A percentile compares a stretch with the other conserved stretches of the same genome.
These are phyloP conservation scores for Sitta europaea DNA, from an alignment of 2,113 vertebrate genomes.

Conservation along the genomic window DNA sequence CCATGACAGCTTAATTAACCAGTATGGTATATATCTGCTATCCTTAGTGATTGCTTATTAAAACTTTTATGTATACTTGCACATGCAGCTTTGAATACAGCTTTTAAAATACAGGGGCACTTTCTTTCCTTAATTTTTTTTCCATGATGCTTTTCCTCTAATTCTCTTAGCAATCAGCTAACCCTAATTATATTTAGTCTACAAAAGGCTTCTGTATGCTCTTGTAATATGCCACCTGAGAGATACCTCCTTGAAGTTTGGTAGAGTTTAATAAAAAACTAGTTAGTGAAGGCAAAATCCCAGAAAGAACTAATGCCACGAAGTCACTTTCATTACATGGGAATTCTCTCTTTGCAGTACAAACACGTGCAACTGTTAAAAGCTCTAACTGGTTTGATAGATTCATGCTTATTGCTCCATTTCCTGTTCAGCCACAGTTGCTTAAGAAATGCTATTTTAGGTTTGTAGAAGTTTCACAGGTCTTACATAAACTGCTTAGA, in stretches of 20 bases:
- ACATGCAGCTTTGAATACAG: slow-evolving; percentile 17
- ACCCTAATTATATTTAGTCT: slow-evolving; percentile 55
- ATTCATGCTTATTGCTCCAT: background rate
- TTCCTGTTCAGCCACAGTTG: background rate
- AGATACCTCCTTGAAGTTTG: slow-evolving; percentile 65
- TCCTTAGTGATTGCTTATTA: background rate
- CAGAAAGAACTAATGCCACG: background rate
- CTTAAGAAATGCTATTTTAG: background rate
- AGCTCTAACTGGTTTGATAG: background rate
- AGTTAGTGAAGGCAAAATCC: slow-evolving; percentile 4
- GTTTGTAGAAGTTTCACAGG: background rate
- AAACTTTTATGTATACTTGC: background rate
- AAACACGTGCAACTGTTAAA: background rate
- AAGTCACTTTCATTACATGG: background rate
- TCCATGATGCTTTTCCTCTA: slow-evolving; percentile 21
- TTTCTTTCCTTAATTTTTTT: background rate
- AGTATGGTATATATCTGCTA: background rate
- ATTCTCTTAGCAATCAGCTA: slow-evolving; percentile 48
- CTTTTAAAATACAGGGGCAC: slow-evolving; percentile 22
- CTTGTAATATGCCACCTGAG: slow-evolving; percentile 56
- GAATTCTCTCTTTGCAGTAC: background rate
- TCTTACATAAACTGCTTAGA: background rate
- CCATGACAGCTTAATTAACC: slow-evolving; percentile 55
- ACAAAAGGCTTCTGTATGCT: slow-evolving; percentile 29
- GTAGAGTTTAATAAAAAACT: slow-evolving; percentile 66